Base-by-base conservation (phyloP, 2,797 vertebrate species). In the Sebastes vulpes region DNA sequence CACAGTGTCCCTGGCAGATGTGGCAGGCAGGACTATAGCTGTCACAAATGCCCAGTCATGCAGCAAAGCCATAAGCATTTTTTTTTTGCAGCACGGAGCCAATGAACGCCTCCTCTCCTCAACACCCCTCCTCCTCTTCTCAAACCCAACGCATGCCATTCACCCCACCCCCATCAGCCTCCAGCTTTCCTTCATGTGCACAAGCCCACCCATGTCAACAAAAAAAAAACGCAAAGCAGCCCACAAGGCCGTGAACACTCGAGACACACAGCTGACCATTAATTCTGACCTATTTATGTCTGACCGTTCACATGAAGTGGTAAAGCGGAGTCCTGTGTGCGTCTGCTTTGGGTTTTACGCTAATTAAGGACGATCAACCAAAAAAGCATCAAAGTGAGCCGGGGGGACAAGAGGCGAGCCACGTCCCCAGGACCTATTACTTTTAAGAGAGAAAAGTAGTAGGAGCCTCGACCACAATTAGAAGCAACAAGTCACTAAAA, bases 1-100 rank as follows among this genome's bases (percentile, higher is more conserved):
- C 74, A 31, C 84, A 48, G 79, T 82, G 80, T 93, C 89, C 81
- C 82, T 83, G 89, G 92, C 93, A 95, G 93, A 95, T 95, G 93
- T 94, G 89, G 86, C 93, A 85, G 92, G 88, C 90, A 91, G 93
- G 84, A 91, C 93, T 93, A 91, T 89, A 87, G 90, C 91, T 94
- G 94, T 95, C 94, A 95, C 95, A 96, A 96, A 96, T 96, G 94
- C 91, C 95, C 93, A 95, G 94, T 96, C 95, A 96, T 94, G 94
- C 95, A 95, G 94, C 86, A 95, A 95, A 95, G 91, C 93, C 93
- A 94, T 93, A 91, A 94, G 92, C 93, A 86, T 42, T 89, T 71
- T 82, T 76, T 85, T 84, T 86, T 66, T 61, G 80, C 83, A 84
- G 86, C 86, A 74, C 63, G 2, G 66, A 94, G 91, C 95, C 94